phyloP scores from a whole-genome alignment of 2,888 invertebrate genomes.

The Andricus curvator region DNA sequence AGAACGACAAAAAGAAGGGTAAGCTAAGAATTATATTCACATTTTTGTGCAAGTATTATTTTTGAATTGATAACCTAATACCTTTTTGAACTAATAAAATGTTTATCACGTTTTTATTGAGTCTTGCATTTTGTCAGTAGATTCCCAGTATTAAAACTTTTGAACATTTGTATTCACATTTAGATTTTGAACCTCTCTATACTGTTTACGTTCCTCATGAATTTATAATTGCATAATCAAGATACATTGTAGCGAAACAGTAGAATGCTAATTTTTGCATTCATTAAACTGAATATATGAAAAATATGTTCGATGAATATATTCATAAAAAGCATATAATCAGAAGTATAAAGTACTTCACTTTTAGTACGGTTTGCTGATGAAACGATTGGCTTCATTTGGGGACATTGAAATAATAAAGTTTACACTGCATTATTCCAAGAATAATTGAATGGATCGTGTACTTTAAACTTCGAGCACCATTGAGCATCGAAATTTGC shows the following conservation, averaged over 20 bases:
- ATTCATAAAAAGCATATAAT: constrained; percentile 3
- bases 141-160: not conserved
- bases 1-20: constrained; percentile 77
- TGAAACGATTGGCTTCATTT: constrained; percentile 26
- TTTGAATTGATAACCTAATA: not conserved
- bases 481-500: constrained; percentile 4
- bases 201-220: not conserved
- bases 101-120: no score
- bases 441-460: constrained; percentile 33
- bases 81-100: no score
- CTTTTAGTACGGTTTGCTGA: not conserved
- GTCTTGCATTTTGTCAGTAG: no score
- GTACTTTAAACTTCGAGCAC: constrained; percentile 9
- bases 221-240: not conserved
- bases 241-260: not conserved
- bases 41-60: not conserved
- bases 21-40: constrained; percentile 35
- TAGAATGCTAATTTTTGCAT: not conserved
- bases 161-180: not conserved
- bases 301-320: not conserved
- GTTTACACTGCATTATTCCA: constrained; percentile 22
- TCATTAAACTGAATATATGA: not conserved
- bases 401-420: not conserved
- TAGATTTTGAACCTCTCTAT: not conserved
- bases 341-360: not conserved